Evolutionary conservation across 2,113 vertebrate genomes (phyloP), one percentile per base, ranked within the genome.

Genomic region (Pica pica): DNA sequence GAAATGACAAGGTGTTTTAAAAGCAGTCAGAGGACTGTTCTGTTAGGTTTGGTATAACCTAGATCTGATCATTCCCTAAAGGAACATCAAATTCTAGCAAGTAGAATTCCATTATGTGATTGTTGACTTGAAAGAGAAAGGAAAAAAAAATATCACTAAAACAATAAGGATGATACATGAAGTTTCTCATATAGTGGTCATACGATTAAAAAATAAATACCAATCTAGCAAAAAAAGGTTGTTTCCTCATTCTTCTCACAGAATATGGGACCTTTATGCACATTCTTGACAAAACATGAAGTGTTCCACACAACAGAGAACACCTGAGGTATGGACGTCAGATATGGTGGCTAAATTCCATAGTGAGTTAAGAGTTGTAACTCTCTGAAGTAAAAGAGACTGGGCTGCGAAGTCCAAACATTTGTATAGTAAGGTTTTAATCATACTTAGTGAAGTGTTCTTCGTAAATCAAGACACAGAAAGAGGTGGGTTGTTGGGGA

Each of bases 141-240:
- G n/a, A 60, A 95, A 97, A 97, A 90, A 57, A 94, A 83, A 57
- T 91, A 94, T 83, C 83, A 84, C 87, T 93, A 95, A 95, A 97
- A 63, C 85, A 96, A 77, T 74, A 91, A 93, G 94, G 94, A 95
- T 92, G 93, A 95, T 94, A 96, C 65, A 41, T 44, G 65, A 90
- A 64, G 92, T 93, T 97, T 97, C 95, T 94, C 87, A 95, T 96
- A 97, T 96, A 98, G 98, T 98, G 98, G 98, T 98, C 97, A 97
- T 90, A 96, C 95, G 94, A 94, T 91, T 94, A 93, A 96, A 97
- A 98, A 98, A 98, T 97, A 98, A 98, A 98, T 98, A 98, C 97
- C 97, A 96, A 95, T 97, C 96, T 97, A 95, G 89, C 84, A 91
- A 87, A 87, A 87, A 87, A 86, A 80, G 86, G 91, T 70, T 94